Evolutionary conservation across 2,888 invertebrate species (phyloP).

Genomic region (Drosophila infuscata): DNA sequence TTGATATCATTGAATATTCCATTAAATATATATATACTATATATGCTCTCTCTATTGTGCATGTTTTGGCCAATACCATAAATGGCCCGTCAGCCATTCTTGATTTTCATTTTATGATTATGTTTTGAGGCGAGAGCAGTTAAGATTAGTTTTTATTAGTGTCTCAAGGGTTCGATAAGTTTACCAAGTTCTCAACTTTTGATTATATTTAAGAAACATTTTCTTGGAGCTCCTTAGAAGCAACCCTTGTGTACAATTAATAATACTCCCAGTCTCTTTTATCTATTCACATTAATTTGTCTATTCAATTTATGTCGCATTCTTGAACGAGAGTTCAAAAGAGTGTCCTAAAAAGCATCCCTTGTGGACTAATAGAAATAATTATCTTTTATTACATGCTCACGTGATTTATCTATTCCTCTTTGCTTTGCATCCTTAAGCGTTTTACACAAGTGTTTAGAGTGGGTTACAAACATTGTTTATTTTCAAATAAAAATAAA

Average conservation of each 20-base stretch:
- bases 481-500: fast-evolving
- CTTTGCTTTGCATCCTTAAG: neutral
- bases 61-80: conserved; percentile 22
- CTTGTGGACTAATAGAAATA: neutral
- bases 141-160: conserved; percentile 24
- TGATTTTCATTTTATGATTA: conserved; percentile 46
- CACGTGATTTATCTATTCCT: neutral
- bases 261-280: neutral
- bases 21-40: conserved; percentile 30
- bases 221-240: no score
- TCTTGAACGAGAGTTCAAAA: no score
- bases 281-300: neutral
- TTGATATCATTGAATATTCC: conserved; percentile 34
- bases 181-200: conserved; percentile 19
- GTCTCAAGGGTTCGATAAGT: conserved; percentile 13
- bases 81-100: conserved; percentile 42
- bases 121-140: conserved; percentile 16
- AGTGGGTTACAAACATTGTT: neutral
- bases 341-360: neutral
- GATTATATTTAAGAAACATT: neutral
- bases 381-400: fast-evolving
- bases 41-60: conserved; percentile 17
- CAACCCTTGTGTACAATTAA: neutral
- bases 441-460: neutral
- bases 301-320: neutral